These are phyloP conservation scores for Thera obeliscata DNA, from an alignment of 2,888 invertebrate genomes.

Conservation along the genomic window DNA sequence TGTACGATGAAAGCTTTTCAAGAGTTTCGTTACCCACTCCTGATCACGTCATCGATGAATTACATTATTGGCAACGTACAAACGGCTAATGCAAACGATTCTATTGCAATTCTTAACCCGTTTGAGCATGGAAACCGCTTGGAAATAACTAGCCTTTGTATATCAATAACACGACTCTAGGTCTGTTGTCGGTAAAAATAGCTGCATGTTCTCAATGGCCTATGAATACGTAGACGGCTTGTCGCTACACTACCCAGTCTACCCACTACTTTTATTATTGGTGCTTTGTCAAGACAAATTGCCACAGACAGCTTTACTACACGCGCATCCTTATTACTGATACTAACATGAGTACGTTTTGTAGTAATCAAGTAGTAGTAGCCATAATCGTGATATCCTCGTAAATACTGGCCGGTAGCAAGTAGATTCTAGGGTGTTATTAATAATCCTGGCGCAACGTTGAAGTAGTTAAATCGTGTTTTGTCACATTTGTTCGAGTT, in stretches of 20 bases:
- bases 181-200: constrained; percentile 64
- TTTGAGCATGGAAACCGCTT: constrained; percentile 25
- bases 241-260: constrained; percentile 1
- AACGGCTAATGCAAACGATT: constrained; percentile 19
- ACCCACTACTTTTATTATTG: neutral
- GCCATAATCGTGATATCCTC: no score
- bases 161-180: constrained; percentile 57
- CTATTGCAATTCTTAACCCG: constrained; percentile 19
- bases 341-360: neutral
- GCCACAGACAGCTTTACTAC: neutral
- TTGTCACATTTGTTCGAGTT: no score
- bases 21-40: constrained; percentile 33
- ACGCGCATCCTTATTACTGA: constrained; percentile 3
- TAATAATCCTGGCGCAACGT: no score
- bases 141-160: constrained; percentile 54
- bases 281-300: neutral
- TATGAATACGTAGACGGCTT: constrained; percentile 52
- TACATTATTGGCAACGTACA: constrained; percentile 16
- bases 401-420: no score
- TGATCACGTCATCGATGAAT: constrained; percentile 28
- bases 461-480: no score
- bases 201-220: constrained; percentile 55
- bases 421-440: no score
- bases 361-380: neutral
- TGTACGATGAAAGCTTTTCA: constrained; percentile 45